Evolutionary conservation across 2,797 vertebrate species (phyloP).

Genomic region (Choloepus didactylus): DNA sequence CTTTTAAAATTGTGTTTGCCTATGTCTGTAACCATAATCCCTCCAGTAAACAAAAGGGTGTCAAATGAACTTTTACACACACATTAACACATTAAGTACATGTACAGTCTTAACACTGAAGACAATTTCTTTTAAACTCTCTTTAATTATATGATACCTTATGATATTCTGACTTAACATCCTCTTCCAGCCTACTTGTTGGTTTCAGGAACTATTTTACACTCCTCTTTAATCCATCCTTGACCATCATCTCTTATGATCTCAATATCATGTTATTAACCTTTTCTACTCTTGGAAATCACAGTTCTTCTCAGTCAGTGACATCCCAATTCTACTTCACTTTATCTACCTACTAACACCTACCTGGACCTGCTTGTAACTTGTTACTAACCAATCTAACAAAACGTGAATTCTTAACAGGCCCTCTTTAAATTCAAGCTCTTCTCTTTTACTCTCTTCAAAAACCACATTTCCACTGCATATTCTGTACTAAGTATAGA

Average conservation of each 20-base stretch:
- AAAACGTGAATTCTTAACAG: neutral
- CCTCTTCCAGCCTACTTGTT: neutral
- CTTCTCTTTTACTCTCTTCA: neutral
- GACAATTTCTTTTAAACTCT: neutral
- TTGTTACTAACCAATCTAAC: neutral
- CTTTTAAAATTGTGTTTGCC: neutral
- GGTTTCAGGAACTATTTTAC: constrained; percentile 10
- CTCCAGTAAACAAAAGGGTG: constrained; percentile 31
- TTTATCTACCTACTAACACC: neutral
- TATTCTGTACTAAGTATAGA: neutral
- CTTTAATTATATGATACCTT: neutral
- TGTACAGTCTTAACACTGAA: neutral
- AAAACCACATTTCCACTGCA: neutral
- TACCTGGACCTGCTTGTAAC: neutral
- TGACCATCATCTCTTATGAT: neutral
- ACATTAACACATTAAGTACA: neutral
- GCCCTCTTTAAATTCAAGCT: neutral
- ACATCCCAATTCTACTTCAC: neutral
- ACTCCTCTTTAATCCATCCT: neutral
- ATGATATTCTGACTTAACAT: neutral
- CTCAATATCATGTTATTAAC: neutral
- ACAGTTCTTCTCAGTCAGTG: neutral
- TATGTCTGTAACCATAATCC: constrained; percentile 9
- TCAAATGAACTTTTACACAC: constrained; percentile 1
- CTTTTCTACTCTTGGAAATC: neutral